Evolutionary conservation across 2,888 invertebrate species (phyloP).

Genomic region (Sinhomidia bicolor): DNA sequence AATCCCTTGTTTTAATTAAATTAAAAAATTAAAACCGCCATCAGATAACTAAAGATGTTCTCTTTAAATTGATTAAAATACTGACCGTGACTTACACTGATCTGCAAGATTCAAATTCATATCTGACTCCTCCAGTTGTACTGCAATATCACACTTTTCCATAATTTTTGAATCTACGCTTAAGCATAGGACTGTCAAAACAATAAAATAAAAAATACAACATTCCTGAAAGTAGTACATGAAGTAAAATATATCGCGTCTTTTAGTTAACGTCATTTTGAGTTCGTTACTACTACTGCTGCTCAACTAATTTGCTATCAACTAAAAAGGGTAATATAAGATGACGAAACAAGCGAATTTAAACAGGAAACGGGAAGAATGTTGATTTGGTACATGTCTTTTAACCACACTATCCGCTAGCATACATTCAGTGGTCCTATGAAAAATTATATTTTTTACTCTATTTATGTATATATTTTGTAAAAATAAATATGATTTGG

Average conservation of each 20-base stretch:
- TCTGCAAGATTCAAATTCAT: not conserved
- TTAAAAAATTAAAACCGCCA: not conserved
- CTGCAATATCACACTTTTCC: slow-evolving; percentile 27
- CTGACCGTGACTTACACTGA: slow-evolving; percentile 44
- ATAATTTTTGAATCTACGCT: not conserved
- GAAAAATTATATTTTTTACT: no score
- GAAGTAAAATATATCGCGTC: not conserved
- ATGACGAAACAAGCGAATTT: no score
- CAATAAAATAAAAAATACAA: not conserved
- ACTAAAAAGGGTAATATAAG: no score
- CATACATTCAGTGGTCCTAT: no score
- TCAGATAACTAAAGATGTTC: not conserved
- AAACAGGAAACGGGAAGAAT: no score
- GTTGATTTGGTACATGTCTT: no score
- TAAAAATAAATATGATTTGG: no score
- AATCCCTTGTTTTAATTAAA: slow-evolving; percentile 19
- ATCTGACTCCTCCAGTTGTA: not conserved
- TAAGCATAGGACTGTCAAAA: no score
- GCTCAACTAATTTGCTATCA: no score
- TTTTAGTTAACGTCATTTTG: not conserved
- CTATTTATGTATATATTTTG: no score
- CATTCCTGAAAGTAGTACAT: not conserved
- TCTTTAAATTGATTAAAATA: not conserved
- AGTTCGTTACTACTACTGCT: no score
- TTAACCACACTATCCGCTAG: no score